Evolutionary conservation across 2,888 invertebrate genomes (phyloP).

Genomic region (Zaprionus lineosus): DNA sequence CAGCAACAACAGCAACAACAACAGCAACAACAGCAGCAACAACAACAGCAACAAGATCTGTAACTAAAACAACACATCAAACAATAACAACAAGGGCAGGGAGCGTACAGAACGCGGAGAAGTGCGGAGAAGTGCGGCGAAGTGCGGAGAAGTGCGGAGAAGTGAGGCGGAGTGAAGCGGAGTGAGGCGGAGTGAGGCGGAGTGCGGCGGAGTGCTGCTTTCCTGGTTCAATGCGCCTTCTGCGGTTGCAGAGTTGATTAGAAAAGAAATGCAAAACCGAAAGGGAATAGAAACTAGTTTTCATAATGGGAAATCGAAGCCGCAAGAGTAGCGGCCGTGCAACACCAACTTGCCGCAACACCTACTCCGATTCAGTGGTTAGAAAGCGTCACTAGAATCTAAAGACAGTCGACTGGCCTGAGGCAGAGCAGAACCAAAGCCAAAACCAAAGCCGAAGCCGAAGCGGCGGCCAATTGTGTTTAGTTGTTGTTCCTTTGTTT

Average conservation of each 20-base stretch:
- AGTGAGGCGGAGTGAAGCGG: too few relatives aligned
- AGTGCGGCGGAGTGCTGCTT: conserved; percentile 60
- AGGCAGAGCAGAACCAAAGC: too few relatives aligned
- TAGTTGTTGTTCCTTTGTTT: conserved; percentile 3
- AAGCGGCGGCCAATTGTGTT: conserved; percentile 4
- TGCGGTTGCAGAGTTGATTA: conserved; percentile 60
- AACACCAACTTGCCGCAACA: conserved; percentile 12
- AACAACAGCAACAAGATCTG: too few relatives aligned
- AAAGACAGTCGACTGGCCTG: conserved; percentile 22
- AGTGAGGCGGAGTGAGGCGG: too few relatives aligned
- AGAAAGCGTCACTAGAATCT: conserved; percentile 47
- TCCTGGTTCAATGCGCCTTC: conserved; percentile 56
- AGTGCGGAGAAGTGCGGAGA: too few relatives aligned
- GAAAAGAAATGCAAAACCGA: conserved; percentile 46
- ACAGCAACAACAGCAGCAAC: conserved; percentile 5
- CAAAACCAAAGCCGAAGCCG: conserved; percentile 12
- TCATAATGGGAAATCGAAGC: conserved; percentile 67
- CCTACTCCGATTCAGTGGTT: conserved; percentile 25
- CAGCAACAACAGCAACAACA: conserved; percentile 24
- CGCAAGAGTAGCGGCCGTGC: conserved; percentile 14
- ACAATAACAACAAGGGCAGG: conserved; percentile 16
- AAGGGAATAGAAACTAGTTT: conserved; percentile 42
- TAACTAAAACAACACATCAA: too few relatives aligned
- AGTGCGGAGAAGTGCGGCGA: too few relatives aligned
- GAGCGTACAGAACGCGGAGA: too few relatives aligned